Evolutionary conservation across 2,113 vertebrate genomes (phyloP), one percentile per base, ranked within the genome.

Genomic region (Tupaia chinensis): DNA sequence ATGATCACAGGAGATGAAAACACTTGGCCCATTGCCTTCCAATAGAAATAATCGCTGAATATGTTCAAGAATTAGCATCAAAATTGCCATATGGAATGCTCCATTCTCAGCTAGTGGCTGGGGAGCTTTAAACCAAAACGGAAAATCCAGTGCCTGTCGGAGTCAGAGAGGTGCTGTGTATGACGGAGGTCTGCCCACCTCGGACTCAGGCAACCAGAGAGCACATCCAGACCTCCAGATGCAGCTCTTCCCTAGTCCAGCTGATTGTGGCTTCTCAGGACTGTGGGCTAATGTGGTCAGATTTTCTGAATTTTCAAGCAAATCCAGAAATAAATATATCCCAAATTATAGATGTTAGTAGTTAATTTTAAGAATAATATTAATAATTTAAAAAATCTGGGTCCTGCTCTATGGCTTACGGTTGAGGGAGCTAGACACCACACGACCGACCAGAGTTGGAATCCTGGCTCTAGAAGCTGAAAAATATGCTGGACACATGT

Each of bases 1-100:
- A 29, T 87, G 79, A 87, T 95, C 16, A 70, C 25, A 93, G 81
- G 14, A 87, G 65, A 83, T 87, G 72, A 90, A 86, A 81, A 81
- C 20, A 82, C 70, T 87, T 90, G 81, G 68, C 54, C 56, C 19
- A 69, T 61, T 54, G 44, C 60, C 68, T 76, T 94, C 54, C 8
- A n/a, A 73, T 60, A 29, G 14, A 69, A 66, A 76, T 91, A 16
- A 91, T 91, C 69, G 95, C 76, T 86, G n/a, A 90, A 89, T 72
- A 88, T 11, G 32, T 76, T 85, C 10, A 88, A 68, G 34, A 90
- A 9, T 87, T 85, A 69, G 32, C 77, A 66, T 85, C 22, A 87
- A 58, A 58, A 74, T 22, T 91, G 53, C 44, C 89, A 63, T 65
- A 27, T 74, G 44, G 54, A 80, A 34, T 25, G 22, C 19, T 87